Percentiles rank a stretch among this genome's conserved stretches.
These are phyloP conservation scores for Pandion haliaetus DNA, from an alignment of 2,113 vertebrate species.

Conservation along the genomic window DNA sequence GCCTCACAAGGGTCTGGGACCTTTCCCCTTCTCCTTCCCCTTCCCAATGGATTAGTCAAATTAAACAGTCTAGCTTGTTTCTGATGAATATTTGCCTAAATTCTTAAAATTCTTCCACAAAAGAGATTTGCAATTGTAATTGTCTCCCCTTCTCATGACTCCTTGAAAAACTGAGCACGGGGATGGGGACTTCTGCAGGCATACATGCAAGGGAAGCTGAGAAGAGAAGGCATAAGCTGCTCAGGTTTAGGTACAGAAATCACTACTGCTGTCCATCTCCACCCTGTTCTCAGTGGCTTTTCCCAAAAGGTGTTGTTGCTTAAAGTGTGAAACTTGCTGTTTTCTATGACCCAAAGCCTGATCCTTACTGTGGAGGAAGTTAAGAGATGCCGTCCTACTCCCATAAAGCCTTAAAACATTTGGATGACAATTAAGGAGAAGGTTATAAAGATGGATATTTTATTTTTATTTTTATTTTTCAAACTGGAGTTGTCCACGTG, in stretches of 20 bases:
- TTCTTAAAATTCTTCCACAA: neutral
- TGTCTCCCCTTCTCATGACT: neutral
- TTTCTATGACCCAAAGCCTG: neutral
- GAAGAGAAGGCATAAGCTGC: neutral
- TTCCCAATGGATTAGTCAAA: neutral
- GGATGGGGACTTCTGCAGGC: neutral
- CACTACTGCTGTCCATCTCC: neutral
- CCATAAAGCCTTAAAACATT: neutral
- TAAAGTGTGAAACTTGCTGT: neutral
- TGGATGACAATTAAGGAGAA: fast-evolving
- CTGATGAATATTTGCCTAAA: neutral
- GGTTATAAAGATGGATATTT: neutral
- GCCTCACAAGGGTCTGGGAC: neutral
- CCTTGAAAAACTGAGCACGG: neutral
- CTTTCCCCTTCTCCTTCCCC: neutral
- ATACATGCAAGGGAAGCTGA: neutral
- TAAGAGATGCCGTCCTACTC: neutral
- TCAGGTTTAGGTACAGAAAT: neutral
- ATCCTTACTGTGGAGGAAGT: neutral
- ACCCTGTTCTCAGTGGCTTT: neutral
- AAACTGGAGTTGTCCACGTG: fast-evolving
- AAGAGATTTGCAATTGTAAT: neutral
- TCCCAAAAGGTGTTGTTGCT: neutral
- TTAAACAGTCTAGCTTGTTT: neutral
- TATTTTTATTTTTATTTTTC: neutral